Evolutionary conservation across 2,888 invertebrate species (phyloP), one percentile per base, ranked within the genome.

Genomic region (Halictus ligatus): DNA sequence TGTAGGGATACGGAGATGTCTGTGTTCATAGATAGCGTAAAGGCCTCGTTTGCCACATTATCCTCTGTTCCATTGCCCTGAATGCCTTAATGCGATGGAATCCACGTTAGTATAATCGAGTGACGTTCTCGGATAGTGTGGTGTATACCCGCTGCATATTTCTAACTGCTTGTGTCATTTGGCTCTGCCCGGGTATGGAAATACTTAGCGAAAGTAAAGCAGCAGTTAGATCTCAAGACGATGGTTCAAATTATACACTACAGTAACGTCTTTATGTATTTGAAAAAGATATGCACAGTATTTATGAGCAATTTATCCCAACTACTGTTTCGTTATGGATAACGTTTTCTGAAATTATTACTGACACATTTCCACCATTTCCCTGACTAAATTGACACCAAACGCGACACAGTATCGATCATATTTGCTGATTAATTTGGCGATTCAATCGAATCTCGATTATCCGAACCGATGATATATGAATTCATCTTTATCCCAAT

Each of bases 91-190:
- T 64, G 29, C 64, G 64, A 64, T 29, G 64, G 64, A 29, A 64
- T 64, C 29, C 64, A 64, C 25, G 29, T 25, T 43, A 25, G 25
- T 73, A 46, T 73, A 25, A 40, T 73, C 25, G 73, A 48, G 48
- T 25, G 64, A 64, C 64, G 29, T 64, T 64, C 64, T 64, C 64
- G 15, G 64, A 64, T 64, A 64, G 29, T 64, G 6, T 15, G 15
- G 13, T 2, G 64, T 64, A 64, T 64, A 64, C 15, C 15, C 64
- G 64, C 15, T 7, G 15, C 29, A 64, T 64, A 64, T 29, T 64
- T 64, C 64, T 29, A 29, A 64, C 64, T 64, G 29, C 29, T 64
- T 64, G 64, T 29, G 29, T 64, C 64, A 64, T 29, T 64, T 64
- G 64, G 29, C 15, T 64, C 5, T 64, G 29, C 64, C 15, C 25